Conservation (phyloP, 2,888 invertebrate species). For the Salpingus planirostris region DNA sequence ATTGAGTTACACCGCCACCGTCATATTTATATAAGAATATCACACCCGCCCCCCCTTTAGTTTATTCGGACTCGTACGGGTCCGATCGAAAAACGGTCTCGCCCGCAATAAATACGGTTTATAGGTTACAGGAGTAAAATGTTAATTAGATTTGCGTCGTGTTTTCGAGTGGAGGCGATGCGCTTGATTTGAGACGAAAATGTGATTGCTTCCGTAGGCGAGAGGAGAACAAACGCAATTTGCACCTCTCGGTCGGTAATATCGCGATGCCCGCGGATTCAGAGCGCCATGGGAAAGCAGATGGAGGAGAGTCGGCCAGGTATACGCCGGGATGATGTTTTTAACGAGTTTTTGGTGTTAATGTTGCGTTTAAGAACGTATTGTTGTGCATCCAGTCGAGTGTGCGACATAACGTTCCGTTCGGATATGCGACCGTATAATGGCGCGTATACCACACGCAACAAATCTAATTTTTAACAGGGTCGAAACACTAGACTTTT, state of each 20-base stretch:
- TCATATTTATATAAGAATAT: constrained; percentile 14
- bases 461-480: constrained; percentile 21
- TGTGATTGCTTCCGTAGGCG: constrained; percentile 4
- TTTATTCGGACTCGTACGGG: too few species aligned
- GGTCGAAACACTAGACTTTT: too few species aligned
- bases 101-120: too few species aligned
- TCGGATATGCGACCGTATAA: too few species aligned
- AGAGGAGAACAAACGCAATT: constrained; percentile 5
- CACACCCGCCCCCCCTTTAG: constrained; percentile 9
- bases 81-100: too few species aligned
- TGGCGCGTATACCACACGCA: constrained; percentile 17
- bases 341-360: constrained; percentile 20
- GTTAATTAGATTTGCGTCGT: not conserved
- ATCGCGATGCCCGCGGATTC: too few species aligned
- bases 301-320: constrained; percentile 15
- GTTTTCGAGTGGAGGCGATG: constrained; percentile 1
- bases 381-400: constrained; percentile 16
- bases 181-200: constrained; percentile 7
- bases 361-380: constrained; percentile 19
- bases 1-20: constrained; percentile 18
- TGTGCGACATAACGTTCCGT: constrained; percentile 15
- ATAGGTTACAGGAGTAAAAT: too few species aligned
- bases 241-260: constrained; percentile 6
- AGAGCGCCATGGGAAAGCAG: constrained; percentile 8
- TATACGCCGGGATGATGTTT: constrained; percentile 18